Conservation (phyloP, 2,113 vertebrate species). For the Lampris incognitus region DNA sequence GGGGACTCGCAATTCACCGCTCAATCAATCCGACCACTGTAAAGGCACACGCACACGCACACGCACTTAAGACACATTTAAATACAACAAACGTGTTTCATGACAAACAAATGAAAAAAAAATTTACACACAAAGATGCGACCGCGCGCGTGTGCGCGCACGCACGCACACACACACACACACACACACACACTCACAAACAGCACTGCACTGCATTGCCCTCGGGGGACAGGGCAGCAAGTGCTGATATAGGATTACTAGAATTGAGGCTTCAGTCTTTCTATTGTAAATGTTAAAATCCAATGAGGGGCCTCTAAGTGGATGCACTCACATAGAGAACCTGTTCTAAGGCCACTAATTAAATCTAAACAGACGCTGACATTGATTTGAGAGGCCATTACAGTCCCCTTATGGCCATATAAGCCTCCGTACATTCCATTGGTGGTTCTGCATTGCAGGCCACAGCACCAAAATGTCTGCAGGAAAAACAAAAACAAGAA, state of each 20-base stretch:
- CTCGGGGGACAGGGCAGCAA: conserved; percentile 73
- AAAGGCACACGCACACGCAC: conserved; percentile 12
- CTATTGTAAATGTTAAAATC: conserved; percentile 79
- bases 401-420: conserved; percentile 55
- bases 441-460: conserved; percentile 15
- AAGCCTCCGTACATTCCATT: conserved; percentile 39
- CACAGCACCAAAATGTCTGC: not conserved
- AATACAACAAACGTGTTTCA: conserved; percentile 68
- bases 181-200: conserved; percentile 27
- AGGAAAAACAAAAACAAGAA: not conserved
- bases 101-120: conserved; percentile 66
- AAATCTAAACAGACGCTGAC: conserved; percentile 76
- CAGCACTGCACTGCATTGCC: conserved; percentile 58
- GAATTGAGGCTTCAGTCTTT: conserved; percentile 77
- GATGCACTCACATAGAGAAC: conserved; percentile 73
- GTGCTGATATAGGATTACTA: conserved; percentile 81
- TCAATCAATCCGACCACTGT: conserved; percentile 73
- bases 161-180: conserved; percentile 31
- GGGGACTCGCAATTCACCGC: conserved; percentile 75
- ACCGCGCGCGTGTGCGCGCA: conserved; percentile 15
- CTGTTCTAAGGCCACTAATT: conserved; percentile 78
- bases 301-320: conserved; percentile 80
- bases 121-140: conserved; percentile 15
- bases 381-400: conserved; percentile 78
- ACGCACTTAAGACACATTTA: conserved; percentile 42